phyloP scores from a whole-genome alignment of 1,140 invertebrate species.

The Halictus rubicundus region DNA sequence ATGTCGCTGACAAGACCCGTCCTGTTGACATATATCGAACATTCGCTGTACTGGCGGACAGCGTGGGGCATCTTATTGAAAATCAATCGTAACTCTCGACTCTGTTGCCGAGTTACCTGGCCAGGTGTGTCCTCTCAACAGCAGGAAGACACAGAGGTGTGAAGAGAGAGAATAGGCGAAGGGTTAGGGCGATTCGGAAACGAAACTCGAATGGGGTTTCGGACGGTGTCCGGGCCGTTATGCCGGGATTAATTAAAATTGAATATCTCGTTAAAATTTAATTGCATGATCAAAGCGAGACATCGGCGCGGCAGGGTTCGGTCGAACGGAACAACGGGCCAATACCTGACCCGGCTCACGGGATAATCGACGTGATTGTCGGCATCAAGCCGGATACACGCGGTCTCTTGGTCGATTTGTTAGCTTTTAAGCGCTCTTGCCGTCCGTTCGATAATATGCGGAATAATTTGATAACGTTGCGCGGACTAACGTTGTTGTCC shows the following conservation, averaged over 20 bases:
- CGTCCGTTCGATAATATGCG: constrained; percentile 27
- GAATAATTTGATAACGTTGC: constrained; percentile 38
- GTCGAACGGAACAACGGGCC: neutral
- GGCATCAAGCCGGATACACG: constrained; percentile 24
- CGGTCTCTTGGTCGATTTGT: constrained; percentile 39
- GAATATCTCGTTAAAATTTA: constrained; percentile 64
- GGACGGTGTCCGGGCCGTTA: constrained; percentile 22
- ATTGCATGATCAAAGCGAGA: constrained; percentile 59
- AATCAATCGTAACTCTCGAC: too few relatives aligned
- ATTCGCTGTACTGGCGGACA: too few relatives aligned
- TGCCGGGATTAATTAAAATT: constrained; percentile 65
- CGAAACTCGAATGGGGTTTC: neutral
- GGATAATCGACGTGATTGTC: constrained; percentile 47
- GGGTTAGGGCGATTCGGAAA: too few relatives aligned
- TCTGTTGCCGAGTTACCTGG: too few relatives aligned
- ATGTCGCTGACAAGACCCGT: too few relatives aligned
- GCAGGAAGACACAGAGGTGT: neutral
- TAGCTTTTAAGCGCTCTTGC: constrained; percentile 41
- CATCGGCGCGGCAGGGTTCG: neutral
- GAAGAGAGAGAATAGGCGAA: neutral
- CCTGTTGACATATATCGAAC: too few relatives aligned
- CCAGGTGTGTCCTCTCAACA: too few relatives aligned
- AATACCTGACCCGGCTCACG: neutral
- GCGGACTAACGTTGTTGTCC: neutral
- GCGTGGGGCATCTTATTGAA: too few relatives aligned